A percentile compares a stretch with the other conserved stretches of the same genome.
phyloP scores from a whole-genome alignment of 23 tunicate species.

The Phallusia fumigata region DNA sequence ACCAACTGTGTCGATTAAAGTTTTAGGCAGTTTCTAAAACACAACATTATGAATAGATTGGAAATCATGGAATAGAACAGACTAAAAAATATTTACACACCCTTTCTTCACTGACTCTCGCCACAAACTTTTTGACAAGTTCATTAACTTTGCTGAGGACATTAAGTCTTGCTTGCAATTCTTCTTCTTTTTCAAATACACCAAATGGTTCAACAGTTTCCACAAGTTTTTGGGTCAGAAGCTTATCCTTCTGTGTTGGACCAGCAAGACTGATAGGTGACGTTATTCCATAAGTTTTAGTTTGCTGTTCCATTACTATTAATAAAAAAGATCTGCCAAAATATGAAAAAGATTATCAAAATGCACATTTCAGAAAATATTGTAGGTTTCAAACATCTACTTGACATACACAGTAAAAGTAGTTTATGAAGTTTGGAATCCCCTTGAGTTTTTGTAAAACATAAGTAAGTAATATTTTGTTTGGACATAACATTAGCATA shows the following conservation, averaged over 20 bases:
- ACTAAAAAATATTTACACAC: constrained; percentile 24
- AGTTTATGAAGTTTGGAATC: too few species aligned
- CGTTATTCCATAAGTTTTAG: constrained; percentile 72
- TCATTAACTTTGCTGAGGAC: constrained; percentile 78
- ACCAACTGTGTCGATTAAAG: constrained; percentile 61
- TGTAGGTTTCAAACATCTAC: too few species aligned
- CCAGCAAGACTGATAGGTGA: constrained; percentile 80
- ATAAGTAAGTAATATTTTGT: too few species aligned
- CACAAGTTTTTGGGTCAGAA: constrained; percentile 47
- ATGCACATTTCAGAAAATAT: too few species aligned
- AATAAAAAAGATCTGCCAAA: background rate
- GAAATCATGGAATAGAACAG: too few species aligned
- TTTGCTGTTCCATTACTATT: constrained; percentile 22
- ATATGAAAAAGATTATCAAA: too few species aligned
- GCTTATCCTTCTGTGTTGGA: constrained; percentile 60
- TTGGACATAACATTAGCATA: too few species aligned
- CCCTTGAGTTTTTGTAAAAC: too few species aligned
- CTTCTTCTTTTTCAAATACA: constrained; percentile 73
- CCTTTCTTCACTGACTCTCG: constrained; percentile 78
- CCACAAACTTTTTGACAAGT: constrained; percentile 88
- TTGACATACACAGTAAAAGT: too few species aligned
- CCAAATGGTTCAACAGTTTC: constrained; percentile 85
- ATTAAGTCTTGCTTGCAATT: constrained; percentile 37
- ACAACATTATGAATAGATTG: background rate
- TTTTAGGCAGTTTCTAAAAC: constrained; percentile 66